Conservation (phyloP, 2,113 vertebrate species). For the Cnemophilus loriae region DNA sequence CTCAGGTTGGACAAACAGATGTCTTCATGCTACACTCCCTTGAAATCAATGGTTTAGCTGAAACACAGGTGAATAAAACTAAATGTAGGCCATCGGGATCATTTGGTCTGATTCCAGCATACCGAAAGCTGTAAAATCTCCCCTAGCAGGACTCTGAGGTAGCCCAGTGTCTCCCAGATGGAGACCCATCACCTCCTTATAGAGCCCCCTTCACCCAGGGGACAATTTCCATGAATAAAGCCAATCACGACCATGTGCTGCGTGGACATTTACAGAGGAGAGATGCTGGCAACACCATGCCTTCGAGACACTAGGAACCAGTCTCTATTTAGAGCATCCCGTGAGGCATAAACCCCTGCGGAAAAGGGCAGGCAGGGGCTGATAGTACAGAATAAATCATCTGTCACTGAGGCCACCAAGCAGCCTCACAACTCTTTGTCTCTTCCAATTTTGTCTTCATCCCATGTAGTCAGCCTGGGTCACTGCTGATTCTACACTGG, state of each 20-base stretch:
- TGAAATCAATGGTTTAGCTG: not conserved
- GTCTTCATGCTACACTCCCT: not conserved
- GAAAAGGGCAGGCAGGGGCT: not conserved
- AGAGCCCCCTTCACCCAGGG: not conserved
- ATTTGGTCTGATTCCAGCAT: not conserved
- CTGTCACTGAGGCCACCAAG: not conserved
- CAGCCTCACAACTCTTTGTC: not conserved
- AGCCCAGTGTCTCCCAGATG: not conserved
- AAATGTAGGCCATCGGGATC: not conserved
- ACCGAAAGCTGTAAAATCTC: not conserved
- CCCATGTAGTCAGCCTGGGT: not conserved
- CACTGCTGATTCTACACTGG: not conserved
- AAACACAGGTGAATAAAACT: not conserved
- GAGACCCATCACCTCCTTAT: not conserved
- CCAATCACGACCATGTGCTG: not conserved
- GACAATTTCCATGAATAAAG: not conserved
- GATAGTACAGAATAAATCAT: not conserved
- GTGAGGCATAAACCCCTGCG: not conserved
- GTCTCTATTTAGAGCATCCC: not conserved
- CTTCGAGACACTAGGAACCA: not conserved
- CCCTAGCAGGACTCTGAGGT: not conserved
- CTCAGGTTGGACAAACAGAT: not conserved
- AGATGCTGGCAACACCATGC: not conserved
- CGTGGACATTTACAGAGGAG: not conserved
- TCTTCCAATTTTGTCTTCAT: not conserved